Evolutionary conservation across 2,113 vertebrate genomes (phyloP).

Genomic region (Epinephelus moara): DNA sequence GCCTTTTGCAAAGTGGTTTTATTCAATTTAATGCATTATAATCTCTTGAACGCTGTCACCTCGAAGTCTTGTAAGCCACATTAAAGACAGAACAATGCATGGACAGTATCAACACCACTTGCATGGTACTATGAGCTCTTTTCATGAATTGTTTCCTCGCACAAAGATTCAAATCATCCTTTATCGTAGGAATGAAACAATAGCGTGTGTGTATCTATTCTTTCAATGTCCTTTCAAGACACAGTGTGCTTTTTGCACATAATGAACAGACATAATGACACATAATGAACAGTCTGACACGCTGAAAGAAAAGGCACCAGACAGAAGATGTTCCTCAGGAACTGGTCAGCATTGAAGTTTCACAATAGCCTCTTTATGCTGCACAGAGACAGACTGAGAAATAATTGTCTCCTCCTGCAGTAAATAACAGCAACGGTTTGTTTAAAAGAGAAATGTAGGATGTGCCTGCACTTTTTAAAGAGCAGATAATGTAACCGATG

Average conservation of each 20-base stretch:
- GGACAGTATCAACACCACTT: conserved; percentile 11
- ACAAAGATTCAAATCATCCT: conserved; percentile 38
- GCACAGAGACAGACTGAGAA: conserved; percentile 3
- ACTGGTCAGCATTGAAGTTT: background rate
- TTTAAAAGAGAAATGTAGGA: background rate
- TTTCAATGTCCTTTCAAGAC: conserved; percentile 4
- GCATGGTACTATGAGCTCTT: conserved; percentile 27
- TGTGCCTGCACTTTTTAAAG: background rate
- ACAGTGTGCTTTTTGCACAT: conserved; percentile 42
- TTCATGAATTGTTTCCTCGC: conserved; percentile 15
- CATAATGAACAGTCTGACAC: conserved; percentile 44
- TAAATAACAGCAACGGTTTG: conserved; percentile 32
- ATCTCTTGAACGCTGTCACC: background rate
- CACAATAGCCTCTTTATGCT: conserved; percentile 54
- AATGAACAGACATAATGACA: conserved; percentile 34
- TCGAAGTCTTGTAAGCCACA: background rate
- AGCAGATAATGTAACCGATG: background rate
- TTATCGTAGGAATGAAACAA: conserved; percentile 26
- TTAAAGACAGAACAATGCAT: background rate
- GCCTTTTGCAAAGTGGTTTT: background rate
- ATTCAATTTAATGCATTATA: background rate
- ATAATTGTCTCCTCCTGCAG: conserved; percentile 26
- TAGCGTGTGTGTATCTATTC: conserved; percentile 1
- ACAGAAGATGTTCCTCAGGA: conserved; percentile 54
- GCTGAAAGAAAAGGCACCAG: conserved; percentile 32